A percentile compares a stretch with the other conserved stretches of the same genome.
Evolutionary conservation across 2,888 invertebrate species (phyloP).

Genomic region (Bugulina stolonifera): DNA sequence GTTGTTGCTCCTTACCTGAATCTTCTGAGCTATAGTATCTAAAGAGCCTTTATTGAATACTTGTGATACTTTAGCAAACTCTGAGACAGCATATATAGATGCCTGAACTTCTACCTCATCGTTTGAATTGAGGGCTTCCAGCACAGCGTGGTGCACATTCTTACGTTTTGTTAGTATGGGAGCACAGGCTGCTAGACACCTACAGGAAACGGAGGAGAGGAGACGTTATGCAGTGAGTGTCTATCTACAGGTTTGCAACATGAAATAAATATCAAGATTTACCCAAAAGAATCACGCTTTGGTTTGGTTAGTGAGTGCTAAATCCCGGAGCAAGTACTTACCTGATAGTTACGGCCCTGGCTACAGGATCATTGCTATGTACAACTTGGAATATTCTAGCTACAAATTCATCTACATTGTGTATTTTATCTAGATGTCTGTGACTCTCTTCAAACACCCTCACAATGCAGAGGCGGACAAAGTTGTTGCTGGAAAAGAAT

Average conservation of each 20-base stretch:
- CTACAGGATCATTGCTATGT: slow-evolving; percentile 92
- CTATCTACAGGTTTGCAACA: too few relatives aligned
- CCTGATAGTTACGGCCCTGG: slow-evolving; percentile 77
- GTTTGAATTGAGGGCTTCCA: slow-evolving; percentile 84
- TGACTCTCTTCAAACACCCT: slow-evolving; percentile 91
- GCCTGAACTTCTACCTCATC: slow-evolving; percentile 93
- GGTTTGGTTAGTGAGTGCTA: too few relatives aligned
- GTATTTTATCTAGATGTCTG: slow-evolving; percentile 85
- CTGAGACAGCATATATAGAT: slow-evolving; percentile 86
- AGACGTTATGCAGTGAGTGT: too few relatives aligned
- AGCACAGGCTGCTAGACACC: slow-evolving; percentile 84
- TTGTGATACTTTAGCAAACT: slow-evolving; percentile 74
- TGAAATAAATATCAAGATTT: too few relatives aligned
- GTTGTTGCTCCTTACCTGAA: not conserved
- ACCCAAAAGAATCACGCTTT: too few relatives aligned
- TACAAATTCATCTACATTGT: slow-evolving; percentile 90
- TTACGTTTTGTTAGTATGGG: slow-evolving; percentile 87
- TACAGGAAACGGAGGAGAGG: slow-evolving; percentile 30
- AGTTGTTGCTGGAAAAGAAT: slow-evolving; percentile 73
- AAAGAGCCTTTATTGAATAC: slow-evolving; percentile 3
- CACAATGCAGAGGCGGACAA: slow-evolving; percentile 82
- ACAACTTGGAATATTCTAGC: slow-evolving; percentile 84
- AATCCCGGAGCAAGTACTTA: slow-evolving; percentile 32
- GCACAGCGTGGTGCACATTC: slow-evolving; percentile 89
- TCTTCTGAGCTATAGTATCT: not conserved